Evolutionary conservation across 1,140 invertebrate species (phyloP).

Genomic region (Drosophila ananassae): DNA sequence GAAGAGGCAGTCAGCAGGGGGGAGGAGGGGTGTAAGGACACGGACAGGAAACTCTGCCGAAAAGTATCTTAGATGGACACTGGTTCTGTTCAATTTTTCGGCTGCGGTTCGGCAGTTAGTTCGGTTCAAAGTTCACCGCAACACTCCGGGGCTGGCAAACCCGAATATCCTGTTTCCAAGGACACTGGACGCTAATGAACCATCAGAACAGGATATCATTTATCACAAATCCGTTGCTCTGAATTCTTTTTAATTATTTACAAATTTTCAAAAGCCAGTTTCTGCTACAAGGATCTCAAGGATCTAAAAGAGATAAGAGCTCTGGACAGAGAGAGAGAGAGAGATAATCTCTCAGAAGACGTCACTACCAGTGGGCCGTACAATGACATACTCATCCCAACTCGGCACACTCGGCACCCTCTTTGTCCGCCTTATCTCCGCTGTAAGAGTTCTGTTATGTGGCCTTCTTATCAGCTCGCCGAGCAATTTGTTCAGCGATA

Average conservation of each 20-base stretch:
- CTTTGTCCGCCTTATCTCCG: constrained; percentile 27
- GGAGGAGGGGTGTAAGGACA: constrained; percentile 22
- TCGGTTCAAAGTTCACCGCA: constrained; percentile 59
- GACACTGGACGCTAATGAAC: constrained; percentile 19
- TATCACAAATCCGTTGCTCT: not conserved
- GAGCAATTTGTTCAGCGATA: constrained; percentile 63
- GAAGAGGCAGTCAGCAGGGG: not conserved
- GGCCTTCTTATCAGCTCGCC: constrained; percentile 61
- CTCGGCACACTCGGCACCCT: not conserved
- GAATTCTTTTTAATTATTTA: constrained; percentile 2
- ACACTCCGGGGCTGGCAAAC: constrained; percentile 36
- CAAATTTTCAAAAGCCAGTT: not conserved
- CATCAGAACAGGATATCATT: constrained; percentile 17
- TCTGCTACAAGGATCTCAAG: not conserved
- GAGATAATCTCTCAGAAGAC: constrained; percentile 24
- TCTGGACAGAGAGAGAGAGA: no score
- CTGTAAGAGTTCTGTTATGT: constrained; percentile 35
- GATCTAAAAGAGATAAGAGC: not conserved
- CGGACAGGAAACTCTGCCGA: constrained; percentile 7
- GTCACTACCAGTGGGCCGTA: constrained; percentile 24
- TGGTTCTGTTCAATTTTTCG: constrained; percentile 22
- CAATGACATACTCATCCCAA: constrained; percentile 27
- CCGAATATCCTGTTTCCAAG: constrained; percentile 63
- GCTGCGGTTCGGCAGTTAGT: constrained; percentile 33
- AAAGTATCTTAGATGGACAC: constrained; percentile 20